These are phyloP conservation scores for Drosophila prosaltans DNA, from an alignment of 1,140 invertebrate species.

Conservation along the genomic window DNA sequence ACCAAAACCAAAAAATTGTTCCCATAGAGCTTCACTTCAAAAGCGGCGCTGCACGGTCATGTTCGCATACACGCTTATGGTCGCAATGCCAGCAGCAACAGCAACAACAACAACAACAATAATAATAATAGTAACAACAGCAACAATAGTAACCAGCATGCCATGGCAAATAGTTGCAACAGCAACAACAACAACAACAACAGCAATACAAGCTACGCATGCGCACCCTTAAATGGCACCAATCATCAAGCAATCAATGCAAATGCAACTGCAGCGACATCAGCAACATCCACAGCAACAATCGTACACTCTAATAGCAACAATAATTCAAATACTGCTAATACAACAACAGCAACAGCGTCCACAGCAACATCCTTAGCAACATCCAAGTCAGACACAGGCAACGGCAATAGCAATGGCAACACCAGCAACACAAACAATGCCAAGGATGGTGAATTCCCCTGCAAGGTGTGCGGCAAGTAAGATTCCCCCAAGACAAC, in stretches of 20 bases:
- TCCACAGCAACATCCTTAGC: constrained; percentile 11
- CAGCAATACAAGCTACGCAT: constrained; percentile 42
- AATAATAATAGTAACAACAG: constrained; percentile 44
- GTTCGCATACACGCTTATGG: constrained; percentile 87
- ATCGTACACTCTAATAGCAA: constrained; percentile 29
- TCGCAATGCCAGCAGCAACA: constrained; percentile 65
- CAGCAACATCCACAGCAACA: constrained; percentile 30
- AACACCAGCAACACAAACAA: constrained; percentile 33
- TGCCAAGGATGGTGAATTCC: constrained; percentile 87
- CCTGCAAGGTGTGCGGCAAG: constrained; percentile 99
- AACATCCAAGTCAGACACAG: constrained; percentile 31
- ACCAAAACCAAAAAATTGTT: constrained; percentile 37
- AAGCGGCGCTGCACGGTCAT: constrained; percentile 90
- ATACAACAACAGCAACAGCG: constrained; percentile 9
- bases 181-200: constrained; percentile 26
- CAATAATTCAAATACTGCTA: constrained; percentile 31
- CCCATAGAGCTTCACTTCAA: constrained; percentile 90
- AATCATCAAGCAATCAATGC: constrained; percentile 30
- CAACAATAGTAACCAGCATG: constrained; percentile 51
- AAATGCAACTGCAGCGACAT: constrained; percentile 23
- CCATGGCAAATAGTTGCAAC: constrained; percentile 38
- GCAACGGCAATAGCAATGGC: constrained; percentile 11
- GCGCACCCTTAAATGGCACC: constrained; percentile 24
- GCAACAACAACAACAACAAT: constrained; percentile 50
- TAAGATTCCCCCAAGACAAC: constrained; percentile 88